Evolutionary conservation across 2,888 invertebrate genomes (phyloP), one percentile per base, ranked within the genome.

Genomic region (Acronicta aceris): DNA sequence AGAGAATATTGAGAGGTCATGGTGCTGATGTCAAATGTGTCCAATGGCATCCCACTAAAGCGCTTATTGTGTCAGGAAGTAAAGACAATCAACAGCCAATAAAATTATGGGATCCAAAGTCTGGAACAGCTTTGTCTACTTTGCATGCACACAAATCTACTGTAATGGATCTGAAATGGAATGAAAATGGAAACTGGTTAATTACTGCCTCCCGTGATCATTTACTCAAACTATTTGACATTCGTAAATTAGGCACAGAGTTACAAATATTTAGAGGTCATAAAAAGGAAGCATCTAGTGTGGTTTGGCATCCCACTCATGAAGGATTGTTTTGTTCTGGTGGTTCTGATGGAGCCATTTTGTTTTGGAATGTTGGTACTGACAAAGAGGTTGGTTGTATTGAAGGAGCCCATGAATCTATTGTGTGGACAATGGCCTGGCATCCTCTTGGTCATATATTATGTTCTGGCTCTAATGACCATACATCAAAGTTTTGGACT

Each of bases 41-140:
- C 7, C 99, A 99, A 89, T 99, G 99, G 99, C 99, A 99, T 95
- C 99, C 99, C 0, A 98, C 98, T 82, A 99, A 99, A 93, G 97
- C 98, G 63, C 96, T 99, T 50, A 97, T 99, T 79, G 98, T 99
- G 42, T 99, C 99, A 2, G 99, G 99, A 15, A 99, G 99, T 89
- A 99, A 99, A 95, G 99, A 99, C 90, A 99, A 99, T 88, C 99
- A 99, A 87, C 99, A 99, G 87, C 99, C 99, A 4, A 98, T 99
- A 41, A 99, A 99, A 91, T 94, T 99, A 51, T 99, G 99, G 99
- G 99, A 99, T 95, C 99, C 99, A 4, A 99, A 99, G 89, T 97
- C 97, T 57, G 99, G 99, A 7, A 97, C 98, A 73, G 98, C 99
- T 46, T 94, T 99, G 56, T 98, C 99, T 16, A 99, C 99, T 41